Evolutionary conservation across 2,113 vertebrate species (phyloP).

Genomic region (Cranoglanis bouderius): DNA sequence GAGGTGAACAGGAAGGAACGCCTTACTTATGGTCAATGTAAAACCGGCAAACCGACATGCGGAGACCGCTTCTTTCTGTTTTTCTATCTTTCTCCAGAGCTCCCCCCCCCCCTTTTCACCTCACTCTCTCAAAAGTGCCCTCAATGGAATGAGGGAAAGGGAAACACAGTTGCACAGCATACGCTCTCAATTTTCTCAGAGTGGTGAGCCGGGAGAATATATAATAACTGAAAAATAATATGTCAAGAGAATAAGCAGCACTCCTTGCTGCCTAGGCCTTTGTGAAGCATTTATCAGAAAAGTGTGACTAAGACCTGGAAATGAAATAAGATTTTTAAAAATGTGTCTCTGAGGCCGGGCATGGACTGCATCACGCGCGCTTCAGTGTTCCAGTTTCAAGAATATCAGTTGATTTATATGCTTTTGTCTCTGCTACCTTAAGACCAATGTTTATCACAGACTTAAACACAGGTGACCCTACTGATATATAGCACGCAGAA

Average conservation of each 20-base stretch:
- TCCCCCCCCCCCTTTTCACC: conserved; percentile 1
- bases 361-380: conserved; percentile 41
- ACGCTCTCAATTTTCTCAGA: conserved; percentile 69
- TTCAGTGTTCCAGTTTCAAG: conserved; percentile 12
- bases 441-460: conserved; percentile 5
- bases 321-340: conserved; percentile 58
- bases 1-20: conserved; percentile 65
- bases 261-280: conserved; percentile 64
- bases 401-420: conserved; percentile 17
- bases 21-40: conserved; percentile 72
- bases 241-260: conserved; percentile 72
- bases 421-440: conserved; percentile 14
- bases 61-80: conserved; percentile 58
- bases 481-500: conserved; percentile 9
- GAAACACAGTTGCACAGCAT: conserved; percentile 61
- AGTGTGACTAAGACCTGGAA: conserved; percentile 67
- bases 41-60: conserved; percentile 66
- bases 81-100: conserved; percentile 45
- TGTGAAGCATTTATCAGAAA: conserved; percentile 70
- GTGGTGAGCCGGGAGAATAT: conserved; percentile 67
- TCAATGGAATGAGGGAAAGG: conserved; percentile 59
- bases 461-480: conserved; percentile 21
- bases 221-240: conserved; percentile 77
- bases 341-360: background rate
- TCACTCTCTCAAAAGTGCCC: conserved; percentile 43